Conservation (phyloP, 2,888 invertebrate genomes). For the Metopia argyrocephala region DNA sequence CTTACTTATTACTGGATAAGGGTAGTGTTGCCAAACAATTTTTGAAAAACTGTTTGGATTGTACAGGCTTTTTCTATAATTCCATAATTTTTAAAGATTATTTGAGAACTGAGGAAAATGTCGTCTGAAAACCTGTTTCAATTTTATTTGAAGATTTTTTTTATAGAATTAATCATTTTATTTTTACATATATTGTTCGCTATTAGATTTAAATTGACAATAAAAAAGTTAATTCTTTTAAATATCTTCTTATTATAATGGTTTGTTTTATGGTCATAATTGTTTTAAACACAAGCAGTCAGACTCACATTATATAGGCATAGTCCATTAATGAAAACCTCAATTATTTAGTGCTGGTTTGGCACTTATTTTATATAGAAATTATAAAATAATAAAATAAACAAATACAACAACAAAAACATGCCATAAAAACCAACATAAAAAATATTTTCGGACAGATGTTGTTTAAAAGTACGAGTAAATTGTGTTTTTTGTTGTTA, state of each 20-base stretch:
- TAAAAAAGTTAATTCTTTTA: slow-evolving; percentile 7
- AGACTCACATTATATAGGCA: background rate
- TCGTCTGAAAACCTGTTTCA: too few species aligned
- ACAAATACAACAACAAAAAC: background rate
- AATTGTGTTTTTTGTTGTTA: too few species aligned
- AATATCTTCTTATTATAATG: background rate
- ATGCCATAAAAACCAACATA: slow-evolving; percentile 24
- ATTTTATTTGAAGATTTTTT: too few species aligned
- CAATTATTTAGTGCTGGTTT: slow-evolving; percentile 54
- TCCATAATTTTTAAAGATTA: too few species aligned
- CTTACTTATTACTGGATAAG: too few species aligned
- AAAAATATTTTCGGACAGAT: slow-evolving; percentile 7
- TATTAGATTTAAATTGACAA: background rate
- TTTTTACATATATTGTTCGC: too few species aligned
- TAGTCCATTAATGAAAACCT: slow-evolving; percentile 44
- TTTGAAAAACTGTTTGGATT: too few species aligned
- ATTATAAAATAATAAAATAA: slow-evolving; percentile 28
- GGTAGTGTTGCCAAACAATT: too few species aligned
- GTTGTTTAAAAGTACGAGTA: background rate
- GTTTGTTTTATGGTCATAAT: slow-evolving; percentile 17
- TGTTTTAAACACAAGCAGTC: slow-evolving; percentile 13
- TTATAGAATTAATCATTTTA: too few species aligned
- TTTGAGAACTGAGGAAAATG: too few species aligned
- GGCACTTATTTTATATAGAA: slow-evolving; percentile 21
- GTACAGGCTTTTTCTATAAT: too few species aligned